Evolutionary conservation across 1,140 invertebrate genomes (phyloP).

Genomic region (Sycophila sp.): DNA sequence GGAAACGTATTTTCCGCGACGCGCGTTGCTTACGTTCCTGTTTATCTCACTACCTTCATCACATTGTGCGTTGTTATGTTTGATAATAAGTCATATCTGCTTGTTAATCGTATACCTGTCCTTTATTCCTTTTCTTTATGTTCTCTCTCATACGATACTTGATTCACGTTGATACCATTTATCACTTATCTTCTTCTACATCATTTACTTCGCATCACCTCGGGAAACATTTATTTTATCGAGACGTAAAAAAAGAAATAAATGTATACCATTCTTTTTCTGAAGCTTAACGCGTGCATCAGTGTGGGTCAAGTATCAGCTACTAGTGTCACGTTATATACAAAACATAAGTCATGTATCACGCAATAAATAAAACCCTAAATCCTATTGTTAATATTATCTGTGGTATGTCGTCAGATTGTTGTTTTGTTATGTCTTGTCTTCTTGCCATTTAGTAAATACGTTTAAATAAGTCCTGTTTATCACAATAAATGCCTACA

Average conservation of each 20-base stretch:
- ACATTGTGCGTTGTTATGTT: conserved; percentile 38
- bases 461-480: conserved; percentile 54
- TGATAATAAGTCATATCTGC: conserved; percentile 31
- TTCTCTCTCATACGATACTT: conserved; percentile 25
- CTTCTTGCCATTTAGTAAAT: conserved; percentile 57
- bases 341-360: conserved; percentile 28
- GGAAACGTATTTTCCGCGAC: too few relatives aligned
- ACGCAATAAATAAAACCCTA: conserved; percentile 22
- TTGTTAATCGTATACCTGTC: conserved; percentile 40
- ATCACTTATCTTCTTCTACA: too few relatives aligned
- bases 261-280: too few relatives aligned
- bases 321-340: conserved; percentile 22
- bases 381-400: conserved; percentile 46
- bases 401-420: conserved; percentile 62
- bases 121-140: conserved; percentile 23
- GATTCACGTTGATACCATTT: conserved; percentile 21
- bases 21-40: conserved; percentile 18
- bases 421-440: conserved; percentile 62
- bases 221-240: too few relatives aligned
- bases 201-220: too few relatives aligned
- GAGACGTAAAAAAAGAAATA: too few relatives aligned
- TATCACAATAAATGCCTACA: conserved; percentile 40
- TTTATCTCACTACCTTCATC: conserved; percentile 23
- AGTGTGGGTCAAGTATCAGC: conserved; percentile 23
- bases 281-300: too few relatives aligned